Evolutionary conservation across 2,797 vertebrate genomes (phyloP), one percentile per base, ranked within the genome.

Genomic region (Sciaenops ocellatus): DNA sequence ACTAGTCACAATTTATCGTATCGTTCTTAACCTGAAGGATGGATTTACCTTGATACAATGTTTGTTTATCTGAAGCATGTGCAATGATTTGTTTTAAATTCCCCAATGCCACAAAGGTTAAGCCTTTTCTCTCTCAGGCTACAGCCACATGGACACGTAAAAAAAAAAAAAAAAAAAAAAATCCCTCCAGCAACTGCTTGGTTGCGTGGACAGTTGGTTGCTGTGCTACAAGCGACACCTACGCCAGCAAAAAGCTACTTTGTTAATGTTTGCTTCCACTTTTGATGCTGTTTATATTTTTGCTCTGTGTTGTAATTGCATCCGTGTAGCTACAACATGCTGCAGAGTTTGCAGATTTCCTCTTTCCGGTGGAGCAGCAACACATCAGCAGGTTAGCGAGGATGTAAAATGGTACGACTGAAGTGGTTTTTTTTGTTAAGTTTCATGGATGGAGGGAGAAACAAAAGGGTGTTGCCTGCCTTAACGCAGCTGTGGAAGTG

Each of bases 211-310:
- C 3, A 60, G 44, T 44, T n/a, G 24, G 78, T 90, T 80, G 80
- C 87, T 38, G 83, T 16, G 82, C 85, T 86, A 70, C 83, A 72
- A 87, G 78, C 38, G 79, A 85, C 80, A 61, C 85, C 88, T 51
- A 86, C 88, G 69, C 81, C 16, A 52, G 28, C 56, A 34, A 15
- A 60, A 72, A 64, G 48, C 24, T 69, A 50, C 80, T 76, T 78
- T 78, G 9, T 67, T 41, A 73, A 71, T 18, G 54, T 64, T 28
- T 13, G 70, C 61, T 65, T 69, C 34, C 52, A 59, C 63, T 73
- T 60, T 34, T 59, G 15, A 48, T 26, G 55, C 61, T 6, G 44
- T 48, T 73, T 44, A 24, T 73, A 38, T 38, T 9, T 9, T 60
- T 61, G 42, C 54, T 59, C 22, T 11, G 24, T 12, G 24, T 13